Percentiles rank a stretch among this genome's conserved stretches.
Evolutionary conservation across 2,113 vertebrate species (phyloP).

Genomic region (Pomatorhinus ruficollis): DNA sequence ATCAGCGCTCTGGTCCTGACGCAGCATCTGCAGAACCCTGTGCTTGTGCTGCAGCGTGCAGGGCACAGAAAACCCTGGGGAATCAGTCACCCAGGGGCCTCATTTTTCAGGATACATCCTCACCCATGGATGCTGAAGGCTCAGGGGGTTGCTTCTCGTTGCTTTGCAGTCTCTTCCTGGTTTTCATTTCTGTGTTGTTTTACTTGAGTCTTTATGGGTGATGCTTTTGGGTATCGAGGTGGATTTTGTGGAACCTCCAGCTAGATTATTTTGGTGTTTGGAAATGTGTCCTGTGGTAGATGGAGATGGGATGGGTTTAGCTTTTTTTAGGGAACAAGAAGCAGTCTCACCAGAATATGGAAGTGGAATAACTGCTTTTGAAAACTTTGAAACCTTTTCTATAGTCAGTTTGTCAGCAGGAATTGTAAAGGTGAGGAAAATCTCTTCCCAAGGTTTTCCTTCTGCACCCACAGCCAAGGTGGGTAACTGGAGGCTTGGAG

Average conservation of each 20-base stretch:
- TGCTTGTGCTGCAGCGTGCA: fast-evolving
- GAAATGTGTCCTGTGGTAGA: neutral
- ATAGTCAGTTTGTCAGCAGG: neutral
- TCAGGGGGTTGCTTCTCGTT: neutral
- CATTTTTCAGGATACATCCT: fast-evolving
- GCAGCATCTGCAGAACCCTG: neutral
- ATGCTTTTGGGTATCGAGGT: neutral
- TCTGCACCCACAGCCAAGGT: fast-evolving
- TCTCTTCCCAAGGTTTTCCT: neutral
- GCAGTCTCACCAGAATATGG: neutral
- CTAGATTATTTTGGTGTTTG: neutral
- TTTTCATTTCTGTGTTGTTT: neutral
- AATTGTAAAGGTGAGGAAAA: neutral
- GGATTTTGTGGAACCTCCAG: neutral
- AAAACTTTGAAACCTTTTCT: neutral
- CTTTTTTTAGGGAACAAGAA: neutral
- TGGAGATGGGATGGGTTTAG: neutral
- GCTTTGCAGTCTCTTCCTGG: neutral
- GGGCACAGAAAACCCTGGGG: neutral
- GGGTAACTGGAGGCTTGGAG: too few relatives aligned
- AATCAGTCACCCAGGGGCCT: neutral
- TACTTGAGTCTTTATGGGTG: neutral
- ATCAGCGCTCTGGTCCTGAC: neutral
- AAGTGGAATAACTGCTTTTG: neutral
- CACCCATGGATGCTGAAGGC: fast-evolving